Evolutionary conservation across 2,113 vertebrate genomes (phyloP).

Genomic region (Paralichthys olivaceus): DNA sequence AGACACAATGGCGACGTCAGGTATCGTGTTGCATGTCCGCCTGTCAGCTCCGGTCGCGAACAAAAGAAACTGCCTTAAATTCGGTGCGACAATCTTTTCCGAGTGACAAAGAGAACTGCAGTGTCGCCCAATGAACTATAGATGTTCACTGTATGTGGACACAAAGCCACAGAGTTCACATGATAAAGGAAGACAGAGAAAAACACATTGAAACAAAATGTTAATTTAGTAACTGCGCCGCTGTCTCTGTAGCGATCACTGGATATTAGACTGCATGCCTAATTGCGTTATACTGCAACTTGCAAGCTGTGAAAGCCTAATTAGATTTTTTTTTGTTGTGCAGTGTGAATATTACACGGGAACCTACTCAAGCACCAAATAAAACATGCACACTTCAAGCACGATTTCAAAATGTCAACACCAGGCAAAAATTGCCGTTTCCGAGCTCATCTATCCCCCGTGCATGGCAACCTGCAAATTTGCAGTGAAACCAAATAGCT

Average conservation of each 20-base stretch:
- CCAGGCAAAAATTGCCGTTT: conserved; percentile 22
- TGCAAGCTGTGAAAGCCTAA: conserved; percentile 34
- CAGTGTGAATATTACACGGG: conserved; percentile 9
- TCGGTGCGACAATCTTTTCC: too few relatives aligned
- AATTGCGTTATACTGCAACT: conserved; percentile 54
- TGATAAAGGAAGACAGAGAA: not conserved
- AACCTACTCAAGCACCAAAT: not conserved
- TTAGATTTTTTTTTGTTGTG: conserved; percentile 7
- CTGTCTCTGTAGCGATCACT: conserved; percentile 33
- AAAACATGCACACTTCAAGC: conserved; percentile 14
- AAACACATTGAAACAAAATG: not conserved
- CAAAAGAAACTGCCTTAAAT: too few relatives aligned
- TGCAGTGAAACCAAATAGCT: conserved; percentile 57
- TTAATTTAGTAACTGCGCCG: conserved; percentile 19
- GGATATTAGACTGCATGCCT: conserved; percentile 24
- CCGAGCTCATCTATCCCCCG: conserved; percentile 18
- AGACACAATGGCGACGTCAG: not conserved
- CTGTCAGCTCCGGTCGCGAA: too few relatives aligned
- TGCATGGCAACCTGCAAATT: conserved; percentile 52
- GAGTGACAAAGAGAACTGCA: too few relatives aligned
- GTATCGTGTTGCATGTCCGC: too few relatives aligned
- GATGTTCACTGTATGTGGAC: not conserved
- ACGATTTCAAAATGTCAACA: conserved; percentile 13
- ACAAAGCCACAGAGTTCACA: too few relatives aligned
- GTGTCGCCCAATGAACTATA: too few relatives aligned